These are phyloP conservation scores for Sebastes nivosus DNA, from an alignment of 2,797 vertebrate species.

Conservation along the genomic window DNA sequence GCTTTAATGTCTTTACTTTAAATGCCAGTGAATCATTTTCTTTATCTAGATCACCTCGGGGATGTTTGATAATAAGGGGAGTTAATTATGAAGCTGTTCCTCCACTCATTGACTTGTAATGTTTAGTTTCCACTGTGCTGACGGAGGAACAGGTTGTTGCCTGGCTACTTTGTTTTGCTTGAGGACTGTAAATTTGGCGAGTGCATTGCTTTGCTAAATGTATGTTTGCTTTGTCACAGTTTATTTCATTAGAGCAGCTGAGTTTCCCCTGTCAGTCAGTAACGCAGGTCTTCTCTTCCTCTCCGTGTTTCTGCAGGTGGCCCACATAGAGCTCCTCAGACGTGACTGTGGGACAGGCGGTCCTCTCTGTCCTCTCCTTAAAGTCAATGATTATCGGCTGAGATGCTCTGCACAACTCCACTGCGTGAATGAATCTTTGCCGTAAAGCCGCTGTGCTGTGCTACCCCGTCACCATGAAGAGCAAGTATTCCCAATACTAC, in stretches of 20 bases:
- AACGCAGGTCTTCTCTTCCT: conserved; percentile 35
- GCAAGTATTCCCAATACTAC: conserved; percentile 91
- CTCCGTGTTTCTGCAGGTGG: conserved; percentile 80
- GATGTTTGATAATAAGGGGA: neutral
- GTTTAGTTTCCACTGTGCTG: conserved; percentile 4
- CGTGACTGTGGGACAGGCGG: conserved; percentile 71
- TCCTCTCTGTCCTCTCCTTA: conserved; percentile 50
- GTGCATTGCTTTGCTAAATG: neutral
- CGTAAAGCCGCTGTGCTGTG: conserved; percentile 59
- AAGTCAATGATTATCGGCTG: conserved; percentile 51
- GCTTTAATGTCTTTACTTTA: neutral
- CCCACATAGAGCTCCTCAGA: conserved; percentile 72
- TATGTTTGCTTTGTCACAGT: conserved; percentile 30
- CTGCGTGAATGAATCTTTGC: conserved; percentile 76
- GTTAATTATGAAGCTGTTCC: neutral
- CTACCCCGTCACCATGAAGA: conserved; percentile 81
- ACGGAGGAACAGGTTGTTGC: conserved; percentile 27
- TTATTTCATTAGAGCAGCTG: conserved; percentile 6
- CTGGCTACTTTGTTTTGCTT: conserved; percentile 29
- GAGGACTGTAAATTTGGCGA: conserved; percentile 7
- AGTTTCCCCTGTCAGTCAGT: conserved; percentile 13
- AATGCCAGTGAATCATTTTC: neutral
- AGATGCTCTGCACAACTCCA: conserved; percentile 43
- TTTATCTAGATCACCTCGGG: neutral
- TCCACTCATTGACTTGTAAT: neutral